Evolutionary conservation across 1,140 invertebrate species (phyloP).

Genomic region (Reticulitermes speratus): DNA sequence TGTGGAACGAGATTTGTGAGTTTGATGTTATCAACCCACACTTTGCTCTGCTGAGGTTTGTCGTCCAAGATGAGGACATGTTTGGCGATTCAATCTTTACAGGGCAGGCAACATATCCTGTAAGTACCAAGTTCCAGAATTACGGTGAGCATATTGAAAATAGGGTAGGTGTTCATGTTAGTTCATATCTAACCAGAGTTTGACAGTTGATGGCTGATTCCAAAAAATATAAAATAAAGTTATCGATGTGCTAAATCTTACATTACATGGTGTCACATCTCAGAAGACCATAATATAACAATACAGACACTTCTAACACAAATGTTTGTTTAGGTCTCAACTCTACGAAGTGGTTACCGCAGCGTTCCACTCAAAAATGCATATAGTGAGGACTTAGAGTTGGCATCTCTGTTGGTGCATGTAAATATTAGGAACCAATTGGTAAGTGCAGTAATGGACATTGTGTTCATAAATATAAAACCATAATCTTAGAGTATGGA

Average conservation of each 20-base stretch:
- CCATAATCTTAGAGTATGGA: background rate
- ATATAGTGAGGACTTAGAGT: slow-evolving; percentile 89
- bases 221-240: background rate
- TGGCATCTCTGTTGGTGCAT: slow-evolving; percentile 87
- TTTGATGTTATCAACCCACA: slow-evolving; percentile 89
- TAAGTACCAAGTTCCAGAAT: slow-evolving; percentile 47
- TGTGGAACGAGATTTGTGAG: slow-evolving; percentile 88
- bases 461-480: background rate
- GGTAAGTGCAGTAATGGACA: slow-evolving; percentile 40
- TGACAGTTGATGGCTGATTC: background rate
- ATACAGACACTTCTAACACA: too few relatives aligned
- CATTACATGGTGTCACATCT: too few relatives aligned
- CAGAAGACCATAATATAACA: too few relatives aligned
- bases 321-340: slow-evolving; percentile 54
- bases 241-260: background rate
- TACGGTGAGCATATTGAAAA: slow-evolving; percentile 27
- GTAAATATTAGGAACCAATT: slow-evolving; percentile 60
- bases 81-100: slow-evolving; percentile 98
- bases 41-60: slow-evolving; percentile 86
- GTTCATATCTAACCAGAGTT: background rate
- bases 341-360: slow-evolving; percentile 79
- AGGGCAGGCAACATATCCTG: slow-evolving; percentile 92
- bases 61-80: slow-evolving; percentile 96
- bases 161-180: background rate
- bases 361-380: slow-evolving; percentile 89